Base-by-base conservation (phyloP, 2,888 invertebrate species). In the Caenorhabditis angaria region DNA sequence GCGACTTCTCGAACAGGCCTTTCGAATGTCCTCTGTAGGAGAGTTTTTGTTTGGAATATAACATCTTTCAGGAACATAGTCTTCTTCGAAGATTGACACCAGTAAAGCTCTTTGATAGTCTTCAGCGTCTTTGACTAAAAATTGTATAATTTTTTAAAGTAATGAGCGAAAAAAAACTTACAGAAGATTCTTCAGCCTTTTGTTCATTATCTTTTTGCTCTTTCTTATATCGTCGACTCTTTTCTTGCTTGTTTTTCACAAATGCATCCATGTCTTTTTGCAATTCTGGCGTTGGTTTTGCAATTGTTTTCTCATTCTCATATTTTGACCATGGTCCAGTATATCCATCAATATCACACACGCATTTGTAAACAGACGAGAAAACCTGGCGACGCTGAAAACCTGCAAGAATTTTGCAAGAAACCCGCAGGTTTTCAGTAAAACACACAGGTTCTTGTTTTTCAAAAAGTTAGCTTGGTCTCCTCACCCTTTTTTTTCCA, bases 31-130 rank as follows among this genome's bases (percentile, higher is more conserved):
- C 97, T 77, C 93, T 92, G 63, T 85, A 86, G 12, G 83, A 81
- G 67, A 83, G 80, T 14, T 84, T 80, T 81, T 81, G 62, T 81
- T 81, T n/a, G 81, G 81, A 18, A 81, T 71, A 60, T 70, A 81
- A 59, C 81, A 81, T 56, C 78, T 70, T 70, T 94, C 94, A 0
- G 99, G 99, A 24, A 95, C 94, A 80, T 92, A 92, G 66, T 92
- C 92, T 3, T 94, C 92, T 65, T n/a, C 93, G 92, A 69, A 95
- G 90, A 89, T 94, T 95, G 47, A 94, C 93, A 24, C 94, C 94
- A 73, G 94, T 92, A 89, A 95, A 95, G 87, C 94, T 10, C 97
- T 97, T 89, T 97, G 97, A 89, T 99, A 99, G 89, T 99, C 99
- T 61, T 93, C 91, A 12, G 92, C 91, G 88, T 95, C 94, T 89